Base-by-base conservation (phyloP, 2,113 vertebrate genomes). In the Psilopsiagon aurifrons region DNA sequence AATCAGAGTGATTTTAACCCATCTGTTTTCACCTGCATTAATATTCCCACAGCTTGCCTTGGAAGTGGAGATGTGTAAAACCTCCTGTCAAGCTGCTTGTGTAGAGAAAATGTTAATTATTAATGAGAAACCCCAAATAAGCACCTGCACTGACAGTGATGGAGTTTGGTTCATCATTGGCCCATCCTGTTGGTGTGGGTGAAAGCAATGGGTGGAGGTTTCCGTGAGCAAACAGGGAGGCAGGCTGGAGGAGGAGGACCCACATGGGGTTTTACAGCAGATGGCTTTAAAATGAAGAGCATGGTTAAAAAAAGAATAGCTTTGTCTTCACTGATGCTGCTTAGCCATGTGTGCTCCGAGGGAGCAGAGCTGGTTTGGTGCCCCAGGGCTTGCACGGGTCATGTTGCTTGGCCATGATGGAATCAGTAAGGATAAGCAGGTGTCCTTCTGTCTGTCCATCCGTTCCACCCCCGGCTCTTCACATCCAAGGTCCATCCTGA, bases 301-400 rank as follows among this genome's bases (percentile, higher is more conserved):
- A 6, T 0, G 0, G 20, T 37, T 73, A 22, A 54, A 85, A 69
- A 68, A 39, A 0, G 43, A 28, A 7, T 24, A 59, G 35, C 46
- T 85, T 37, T 74, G 64, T 44, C 37, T 44, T 41, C 23, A 11
- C 23, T 6, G 9, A 2, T 54, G 44, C 68, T 87, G 44, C 41
- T 80, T 23, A 67, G 52, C 68, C 16, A 1, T 18, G 55, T 35
- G 66, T 44, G 69, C 73, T 75, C 25, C 33, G 20, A 44, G 46
- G 59, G 91, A 77, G 59, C 73, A 91, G 95, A 70, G 83, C 68
- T 67, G 86, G 29, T 70, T 81, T 69, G 49, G 49, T 67, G 73
- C 47, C 54, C 37, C 25, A 25, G 15, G 64, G 49, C 69, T 78
- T 62, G 35, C 12, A 31, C 31, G 24, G 35, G 25, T 91, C 87